Percentiles rank a stretch among this genome's conserved stretches.
Evolutionary conservation across 2,797 vertebrate species (phyloP).

Genomic region (Cyprinella venusta): DNA sequence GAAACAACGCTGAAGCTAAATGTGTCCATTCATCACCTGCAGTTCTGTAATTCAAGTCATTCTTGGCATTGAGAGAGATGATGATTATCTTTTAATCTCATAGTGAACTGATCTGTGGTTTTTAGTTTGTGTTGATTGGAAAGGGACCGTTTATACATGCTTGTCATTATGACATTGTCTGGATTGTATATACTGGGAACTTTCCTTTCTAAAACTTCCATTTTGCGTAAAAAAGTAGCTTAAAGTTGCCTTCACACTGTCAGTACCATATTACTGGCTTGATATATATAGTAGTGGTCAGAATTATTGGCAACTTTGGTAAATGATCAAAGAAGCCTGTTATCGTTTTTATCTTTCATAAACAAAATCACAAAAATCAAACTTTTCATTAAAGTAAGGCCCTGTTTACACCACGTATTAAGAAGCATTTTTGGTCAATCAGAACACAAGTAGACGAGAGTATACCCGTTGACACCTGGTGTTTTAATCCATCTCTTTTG

Average conservation of each 20-base stretch:
- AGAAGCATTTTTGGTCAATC: too few relatives aligned
- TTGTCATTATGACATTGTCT: conserved; percentile 11
- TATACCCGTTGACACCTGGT: too few relatives aligned
- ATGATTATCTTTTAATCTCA: conserved; percentile 33
- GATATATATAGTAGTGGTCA: too few relatives aligned
- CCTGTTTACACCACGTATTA: too few relatives aligned
- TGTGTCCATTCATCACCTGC: conserved; percentile 34
- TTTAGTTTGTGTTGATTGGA: conserved; percentile 27
- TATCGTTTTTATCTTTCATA: too few relatives aligned
- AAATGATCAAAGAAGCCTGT: too few relatives aligned
- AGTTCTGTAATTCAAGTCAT: conserved; percentile 21
- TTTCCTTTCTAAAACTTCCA: background rate
- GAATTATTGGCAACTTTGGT: background rate
- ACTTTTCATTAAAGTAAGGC: too few relatives aligned
- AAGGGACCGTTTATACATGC: background rate
- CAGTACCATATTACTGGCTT: background rate
- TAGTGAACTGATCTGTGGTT: conserved; percentile 21
- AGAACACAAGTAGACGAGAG: too few relatives aligned
- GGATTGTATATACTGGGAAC: background rate
- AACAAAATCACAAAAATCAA: too few relatives aligned
- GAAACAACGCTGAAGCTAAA: background rate
- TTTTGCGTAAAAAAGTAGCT: background rate
- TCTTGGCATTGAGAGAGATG: conserved; percentile 16
- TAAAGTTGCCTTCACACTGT: background rate
- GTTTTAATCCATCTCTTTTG: too few relatives aligned